phyloP scores from a whole-genome alignment of 2,888 invertebrate species.

The Rhopalosiphum nymphaeae region DNA sequence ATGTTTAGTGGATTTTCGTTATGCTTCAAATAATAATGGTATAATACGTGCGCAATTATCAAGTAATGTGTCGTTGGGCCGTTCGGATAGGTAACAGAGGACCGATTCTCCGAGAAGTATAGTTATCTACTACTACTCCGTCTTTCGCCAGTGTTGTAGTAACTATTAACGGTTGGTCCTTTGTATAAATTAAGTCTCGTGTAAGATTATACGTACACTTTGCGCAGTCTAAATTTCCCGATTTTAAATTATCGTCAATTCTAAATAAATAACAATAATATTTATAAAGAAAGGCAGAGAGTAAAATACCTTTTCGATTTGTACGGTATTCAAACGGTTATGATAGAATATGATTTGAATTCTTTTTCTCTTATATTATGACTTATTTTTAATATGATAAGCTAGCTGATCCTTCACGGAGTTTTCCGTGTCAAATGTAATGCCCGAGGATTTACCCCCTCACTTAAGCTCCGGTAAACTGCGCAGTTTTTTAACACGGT shows the following conservation, averaged over 20 bases:
- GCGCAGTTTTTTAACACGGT: too few relatives aligned
- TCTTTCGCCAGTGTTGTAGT: neutral
- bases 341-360: neutral
- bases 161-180: neutral
- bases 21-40: neutral
- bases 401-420: too few relatives aligned
- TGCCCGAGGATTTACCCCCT: too few relatives aligned
- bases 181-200: neutral
- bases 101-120: neutral
- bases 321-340: neutral
- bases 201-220: neutral
- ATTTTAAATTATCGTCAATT: neutral
- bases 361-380: neutral
- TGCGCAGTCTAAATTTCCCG: neutral
- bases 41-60: neutral
- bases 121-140: neutral
- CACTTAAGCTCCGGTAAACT: too few relatives aligned
- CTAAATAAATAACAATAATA: neutral
- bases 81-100: neutral
- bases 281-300: neutral
- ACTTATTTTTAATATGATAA: neutral
- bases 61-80: neutral
- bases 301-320: neutral
- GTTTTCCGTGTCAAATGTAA: too few relatives aligned
- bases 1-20: constrained; percentile 6